Percentiles rank a stretch among this genome's conserved stretches.
Conservation (phyloP, 2,113 vertebrate species). For the Corythornis madagascariensis region DNA sequence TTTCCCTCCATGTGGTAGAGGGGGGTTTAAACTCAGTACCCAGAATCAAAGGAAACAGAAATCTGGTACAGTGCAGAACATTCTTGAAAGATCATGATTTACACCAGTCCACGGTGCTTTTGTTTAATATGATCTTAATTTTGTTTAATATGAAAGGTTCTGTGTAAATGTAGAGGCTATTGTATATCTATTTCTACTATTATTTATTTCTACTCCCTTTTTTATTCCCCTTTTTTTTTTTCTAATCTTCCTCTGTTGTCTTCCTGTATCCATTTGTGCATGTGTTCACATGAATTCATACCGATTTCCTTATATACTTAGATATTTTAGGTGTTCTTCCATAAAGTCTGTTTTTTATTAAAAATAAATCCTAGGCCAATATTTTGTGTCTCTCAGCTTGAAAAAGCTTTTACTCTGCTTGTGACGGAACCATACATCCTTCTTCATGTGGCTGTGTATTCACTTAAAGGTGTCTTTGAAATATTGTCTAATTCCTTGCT, state of each 20-base stretch:
- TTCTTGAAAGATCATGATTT: background rate
- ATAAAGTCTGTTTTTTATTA: background rate
- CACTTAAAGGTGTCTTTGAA: constrained; percentile 62
- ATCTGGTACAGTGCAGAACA: background rate
- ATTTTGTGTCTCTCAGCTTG: constrained; percentile 52
- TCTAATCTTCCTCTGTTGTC: background rate
- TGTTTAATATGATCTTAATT: background rate
- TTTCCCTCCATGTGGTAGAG: fast-evolving
- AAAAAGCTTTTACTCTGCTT: constrained; percentile 53
- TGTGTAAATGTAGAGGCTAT: fast-evolving
- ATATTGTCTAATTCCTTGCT: constrained; percentile 69
- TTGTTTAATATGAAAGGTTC: background rate
- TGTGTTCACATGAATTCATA: background rate
- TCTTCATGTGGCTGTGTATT: constrained; percentile 61
- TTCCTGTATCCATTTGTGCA: background rate
- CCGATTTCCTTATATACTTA: background rate
- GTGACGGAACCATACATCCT: constrained; percentile 51
- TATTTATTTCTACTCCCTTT: background rate
- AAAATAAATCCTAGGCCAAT: constrained; percentile 4
- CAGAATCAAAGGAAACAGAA: background rate
- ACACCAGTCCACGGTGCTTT: background rate
- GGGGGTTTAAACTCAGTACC: background rate
- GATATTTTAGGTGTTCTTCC: background rate
- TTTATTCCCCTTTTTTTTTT: background rate
- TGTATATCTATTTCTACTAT: fast-evolving